Evolutionary conservation across 2,113 vertebrate species (phyloP).

Genomic region (Tiliqua scincoides): DNA sequence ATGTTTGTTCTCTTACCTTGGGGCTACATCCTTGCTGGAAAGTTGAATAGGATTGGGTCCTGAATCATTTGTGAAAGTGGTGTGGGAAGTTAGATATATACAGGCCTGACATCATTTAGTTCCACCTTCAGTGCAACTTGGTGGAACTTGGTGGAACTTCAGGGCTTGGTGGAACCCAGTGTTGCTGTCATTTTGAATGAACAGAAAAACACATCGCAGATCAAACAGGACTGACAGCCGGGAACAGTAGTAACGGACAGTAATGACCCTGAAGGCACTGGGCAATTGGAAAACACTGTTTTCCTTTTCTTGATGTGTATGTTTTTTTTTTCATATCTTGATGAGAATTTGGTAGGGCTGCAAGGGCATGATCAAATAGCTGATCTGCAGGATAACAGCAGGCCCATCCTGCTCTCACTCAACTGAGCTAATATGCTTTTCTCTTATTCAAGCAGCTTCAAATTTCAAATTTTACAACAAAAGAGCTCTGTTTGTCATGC

Average conservation of each 20-base stretch:
- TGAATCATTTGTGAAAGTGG: slow-evolving; percentile 53
- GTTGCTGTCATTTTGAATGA: neutral
- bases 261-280: too few species aligned
- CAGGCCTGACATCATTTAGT: slow-evolving; percentile 63
- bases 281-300: neutral
- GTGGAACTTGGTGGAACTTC: too few species aligned
- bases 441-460: neutral
- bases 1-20: too few species aligned
- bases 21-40: too few species aligned
- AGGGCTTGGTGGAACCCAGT: too few species aligned
- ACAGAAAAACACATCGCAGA: neutral
- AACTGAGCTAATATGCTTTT: neutral
- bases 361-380: neutral
- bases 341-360: neutral
- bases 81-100: slow-evolving; percentile 46
- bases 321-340: neutral
- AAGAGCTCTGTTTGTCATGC: neutral
- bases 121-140: slow-evolving; percentile 7
- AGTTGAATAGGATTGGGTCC: too few species aligned
- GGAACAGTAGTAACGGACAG: neutral
- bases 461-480: neutral
- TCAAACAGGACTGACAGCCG: neutral
- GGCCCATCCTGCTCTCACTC: too few species aligned
- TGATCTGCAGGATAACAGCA: neutral
- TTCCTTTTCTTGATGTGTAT: neutral